These are phyloP conservation scores for Telenomus remus DNA, from an alignment of 1,140 invertebrate genomes.

Conservation along the genomic window DNA sequence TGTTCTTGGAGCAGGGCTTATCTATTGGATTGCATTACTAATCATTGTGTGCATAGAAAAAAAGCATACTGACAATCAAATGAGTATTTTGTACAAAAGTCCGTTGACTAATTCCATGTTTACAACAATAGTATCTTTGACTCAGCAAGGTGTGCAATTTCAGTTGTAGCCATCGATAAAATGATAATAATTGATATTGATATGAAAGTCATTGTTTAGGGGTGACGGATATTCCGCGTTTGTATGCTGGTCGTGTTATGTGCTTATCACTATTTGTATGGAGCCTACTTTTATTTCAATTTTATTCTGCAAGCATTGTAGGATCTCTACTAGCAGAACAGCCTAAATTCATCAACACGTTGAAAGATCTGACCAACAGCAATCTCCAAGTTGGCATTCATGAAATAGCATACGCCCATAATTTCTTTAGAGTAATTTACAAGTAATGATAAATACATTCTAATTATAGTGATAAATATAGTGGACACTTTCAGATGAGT, in stretches of 20 bases:
- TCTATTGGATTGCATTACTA: conserved; percentile 53
- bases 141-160: conserved; percentile 75
- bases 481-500: conserved; percentile 62
- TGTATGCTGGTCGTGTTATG: conserved; percentile 78
- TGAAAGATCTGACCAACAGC: conserved; percentile 79
- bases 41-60: conserved; percentile 43
- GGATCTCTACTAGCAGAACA: conserved; percentile 81
- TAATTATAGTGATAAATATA: conserved; percentile 24
- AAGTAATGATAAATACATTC: background rate
- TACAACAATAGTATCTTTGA: conserved; percentile 70
- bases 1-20: background rate
- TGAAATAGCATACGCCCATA: conserved; percentile 78
- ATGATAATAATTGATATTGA: no score
- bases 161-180: background rate
- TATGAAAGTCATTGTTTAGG: conserved; percentile 66
- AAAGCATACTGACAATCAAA: background rate
- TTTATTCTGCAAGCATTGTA: conserved; percentile 84
- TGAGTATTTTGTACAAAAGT: conserved; percentile 13
- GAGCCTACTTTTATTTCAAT: conserved; percentile 80
- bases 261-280: conserved; percentile 80
- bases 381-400: conserved; percentile 78
- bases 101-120: conserved; percentile 63
- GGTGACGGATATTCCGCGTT: conserved; percentile 70
- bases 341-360: conserved; percentile 78
- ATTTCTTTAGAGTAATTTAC: conserved; percentile 77